Base-by-base conservation (phyloP, 2,888 invertebrate species). In the Tenthredo livida region DNA sequence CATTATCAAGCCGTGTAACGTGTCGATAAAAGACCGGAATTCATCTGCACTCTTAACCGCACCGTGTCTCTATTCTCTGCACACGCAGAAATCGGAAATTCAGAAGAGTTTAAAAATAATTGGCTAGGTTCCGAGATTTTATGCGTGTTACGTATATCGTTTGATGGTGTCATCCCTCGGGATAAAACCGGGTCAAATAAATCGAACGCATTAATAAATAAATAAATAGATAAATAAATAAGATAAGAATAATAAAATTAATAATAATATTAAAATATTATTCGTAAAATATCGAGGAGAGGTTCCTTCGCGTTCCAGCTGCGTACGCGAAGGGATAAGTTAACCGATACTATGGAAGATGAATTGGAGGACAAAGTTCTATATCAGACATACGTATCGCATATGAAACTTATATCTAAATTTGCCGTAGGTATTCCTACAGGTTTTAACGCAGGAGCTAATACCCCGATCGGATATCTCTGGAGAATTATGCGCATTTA, bases 291-390 rank as follows among this genome's bases (percentile, higher is more conserved):
- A 37, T n/a, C n/a, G 12, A 43, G 29, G 1, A 77, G 29, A 17
- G 40, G 33, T 6, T n/a, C 77, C 77, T 77, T 77, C 50, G 77
- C 50, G 50, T 54, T 33, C 77, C 77, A 47, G 43, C 43, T 50
- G 21, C 33, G 50, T 54, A 25, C 54, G 54, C 47, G 54, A 33
- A 54, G 50, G 77, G 29, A 54, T 17, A 54, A 2, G 9, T 2
- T 75, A 15, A 21, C 7, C 72, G 85, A 87, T 90, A 93, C 88
- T 92, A 98, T 98, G 98, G 98, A 98, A 95, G 98, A 98, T 96
- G 97, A 97, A 94, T 94, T 98, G 91, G 98, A 98, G 94, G 97
- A 98, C 91, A 96, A 96, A 95, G 96, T 98, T 91, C 95, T 98
- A 91, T 97, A 97, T 94, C 97, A 98, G 95, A 97, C 97, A 50